These are phyloP conservation scores for Sparidentex hasta DNA, from an alignment of 2,797 vertebrate species.

Conservation along the genomic window DNA sequence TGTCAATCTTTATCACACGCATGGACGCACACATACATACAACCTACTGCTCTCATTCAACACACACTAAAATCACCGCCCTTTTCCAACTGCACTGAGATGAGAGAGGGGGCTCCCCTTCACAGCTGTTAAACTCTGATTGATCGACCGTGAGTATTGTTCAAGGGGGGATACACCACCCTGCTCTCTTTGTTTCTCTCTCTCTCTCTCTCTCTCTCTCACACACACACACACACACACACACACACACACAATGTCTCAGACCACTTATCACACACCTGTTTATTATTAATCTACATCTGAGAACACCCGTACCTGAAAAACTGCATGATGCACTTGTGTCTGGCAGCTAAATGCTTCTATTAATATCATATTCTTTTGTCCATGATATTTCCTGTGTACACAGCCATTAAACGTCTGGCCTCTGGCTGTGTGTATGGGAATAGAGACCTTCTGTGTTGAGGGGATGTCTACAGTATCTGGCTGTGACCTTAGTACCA, in stretches of 20 bases:
- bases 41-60: constrained; percentile 27
- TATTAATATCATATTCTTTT: not conserved
- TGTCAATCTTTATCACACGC: constrained; percentile 56
- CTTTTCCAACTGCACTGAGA: constrained; percentile 19
- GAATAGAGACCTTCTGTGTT: constrained; percentile 8
- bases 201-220: constrained; percentile 10
- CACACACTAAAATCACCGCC: constrained; percentile 20
- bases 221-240: no score
- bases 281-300: constrained; percentile 10
- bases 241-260: not conserved
- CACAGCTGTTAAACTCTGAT: constrained; percentile 54
- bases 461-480: not conserved
- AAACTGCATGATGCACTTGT: not conserved
- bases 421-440: constrained; percentile 1
- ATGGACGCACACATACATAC: constrained; percentile 36
- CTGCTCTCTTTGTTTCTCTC: constrained; percentile 14
- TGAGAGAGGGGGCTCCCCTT: constrained; percentile 39
- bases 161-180: not conserved
- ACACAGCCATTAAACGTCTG: not conserved
- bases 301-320: not conserved
- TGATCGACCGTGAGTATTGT: constrained; percentile 35
- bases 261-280: not conserved
- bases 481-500: constrained; percentile 19
- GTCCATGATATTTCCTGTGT: not conserved
- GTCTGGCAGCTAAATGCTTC: not conserved